Conservation (phyloP, 23 tunicate genomes). For the Phallusia fumigata region DNA sequence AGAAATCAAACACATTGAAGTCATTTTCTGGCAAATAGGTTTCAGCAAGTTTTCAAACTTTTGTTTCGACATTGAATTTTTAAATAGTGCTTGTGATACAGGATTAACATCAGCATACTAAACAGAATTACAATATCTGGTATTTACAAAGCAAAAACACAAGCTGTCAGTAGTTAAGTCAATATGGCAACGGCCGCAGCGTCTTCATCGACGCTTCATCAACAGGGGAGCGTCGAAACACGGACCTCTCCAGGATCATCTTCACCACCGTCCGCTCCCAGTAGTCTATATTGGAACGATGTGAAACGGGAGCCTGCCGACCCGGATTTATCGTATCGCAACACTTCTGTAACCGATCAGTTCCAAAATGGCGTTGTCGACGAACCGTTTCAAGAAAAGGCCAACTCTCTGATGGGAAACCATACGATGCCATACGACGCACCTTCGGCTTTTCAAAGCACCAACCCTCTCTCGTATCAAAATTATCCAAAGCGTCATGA, state of each 20-base stretch:
- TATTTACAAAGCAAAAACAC: too few relatives aligned
- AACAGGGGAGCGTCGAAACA: neutral
- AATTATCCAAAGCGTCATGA: slow-evolving; percentile 1
- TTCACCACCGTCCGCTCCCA: neutral
- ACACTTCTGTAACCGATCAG: neutral
- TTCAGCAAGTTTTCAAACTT: too few relatives aligned
- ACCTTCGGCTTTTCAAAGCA: neutral
- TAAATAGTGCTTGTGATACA: too few relatives aligned
- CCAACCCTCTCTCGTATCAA: neutral
- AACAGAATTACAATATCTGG: too few relatives aligned
- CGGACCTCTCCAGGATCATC: slow-evolving; percentile 1
- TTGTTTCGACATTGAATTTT: too few relatives aligned
- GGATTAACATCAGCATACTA: too few relatives aligned
- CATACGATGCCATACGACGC: neutral
- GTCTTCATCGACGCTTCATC: neutral
- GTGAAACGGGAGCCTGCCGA: neutral
- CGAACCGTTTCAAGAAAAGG: neutral
- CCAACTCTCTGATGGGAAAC: neutral
- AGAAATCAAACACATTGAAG: too few relatives aligned
- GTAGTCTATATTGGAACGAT: neutral
- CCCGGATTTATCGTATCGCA: neutral
- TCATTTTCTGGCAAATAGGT: too few relatives aligned
- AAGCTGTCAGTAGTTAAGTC: neutral
- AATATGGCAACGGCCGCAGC: neutral
- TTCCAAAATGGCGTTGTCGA: neutral